Conservation (phyloP, 37 sponge, comb jelly and placozoan species). For the Dysidea cf. avara region DNA sequence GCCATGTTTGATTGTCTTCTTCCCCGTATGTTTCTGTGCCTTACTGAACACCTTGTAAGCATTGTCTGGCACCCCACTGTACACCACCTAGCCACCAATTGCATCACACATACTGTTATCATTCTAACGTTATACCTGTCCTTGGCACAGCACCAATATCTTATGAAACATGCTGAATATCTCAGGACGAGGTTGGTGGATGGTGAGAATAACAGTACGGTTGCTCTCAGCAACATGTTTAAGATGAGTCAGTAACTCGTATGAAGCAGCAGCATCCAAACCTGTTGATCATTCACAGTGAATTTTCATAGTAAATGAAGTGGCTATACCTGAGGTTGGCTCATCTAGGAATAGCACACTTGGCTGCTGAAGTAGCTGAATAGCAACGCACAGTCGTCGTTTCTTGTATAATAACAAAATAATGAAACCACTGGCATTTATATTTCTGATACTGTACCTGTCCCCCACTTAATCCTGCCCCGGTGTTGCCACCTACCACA, state of each 20-base stretch:
- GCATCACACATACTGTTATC: background rate
- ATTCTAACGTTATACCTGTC: slow-evolving; percentile 42
- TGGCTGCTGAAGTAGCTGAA: slow-evolving; percentile 77
- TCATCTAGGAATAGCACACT: slow-evolving; percentile 84
- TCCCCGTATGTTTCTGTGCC: background rate
- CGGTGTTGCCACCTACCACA: slow-evolving; percentile 74
- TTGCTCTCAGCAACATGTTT: slow-evolving; percentile 62
- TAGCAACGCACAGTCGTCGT: slow-evolving; percentile 66
- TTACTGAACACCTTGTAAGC: slow-evolving; percentile 68
- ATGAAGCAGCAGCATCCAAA: slow-evolving; percentile 67
- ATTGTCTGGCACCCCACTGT: slow-evolving; percentile 56
- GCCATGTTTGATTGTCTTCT: background rate
- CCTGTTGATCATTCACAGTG: slow-evolving; percentile 20
- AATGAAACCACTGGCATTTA: background rate
- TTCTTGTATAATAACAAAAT: slow-evolving; percentile 19
- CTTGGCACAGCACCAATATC: slow-evolving; percentile 58
- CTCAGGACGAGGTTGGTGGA: slow-evolving; percentile 79
- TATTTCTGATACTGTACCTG: slow-evolving; percentile 41
- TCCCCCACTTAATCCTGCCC: slow-evolving; percentile 92
- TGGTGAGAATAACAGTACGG: slow-evolving; percentile 70
- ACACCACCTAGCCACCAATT: slow-evolving; percentile 46
- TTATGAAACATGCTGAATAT: slow-evolving; percentile 75
- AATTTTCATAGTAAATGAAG: background rate
- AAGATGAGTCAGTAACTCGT: slow-evolving; percentile 67
- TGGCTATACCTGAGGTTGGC: slow-evolving; percentile 72